phyloP scores from a whole-genome alignment of 2,888 invertebrate genomes.

The Trachelus iudaicus region DNA sequence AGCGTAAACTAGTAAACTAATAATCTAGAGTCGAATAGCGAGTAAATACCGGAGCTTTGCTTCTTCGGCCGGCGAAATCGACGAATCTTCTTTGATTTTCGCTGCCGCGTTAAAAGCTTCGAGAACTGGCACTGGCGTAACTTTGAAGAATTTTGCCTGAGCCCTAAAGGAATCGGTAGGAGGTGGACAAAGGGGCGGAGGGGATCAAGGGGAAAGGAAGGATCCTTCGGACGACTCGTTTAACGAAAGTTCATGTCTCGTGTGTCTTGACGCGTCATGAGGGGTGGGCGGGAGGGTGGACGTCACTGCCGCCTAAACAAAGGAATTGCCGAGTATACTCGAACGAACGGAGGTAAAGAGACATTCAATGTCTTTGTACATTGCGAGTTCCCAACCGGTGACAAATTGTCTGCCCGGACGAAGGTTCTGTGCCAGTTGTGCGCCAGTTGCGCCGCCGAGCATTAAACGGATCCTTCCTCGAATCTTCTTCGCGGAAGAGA shows the following conservation, averaged over 20 bases:
- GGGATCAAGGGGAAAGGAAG: not conserved
- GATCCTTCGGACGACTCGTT: not conserved
- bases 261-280: not conserved
- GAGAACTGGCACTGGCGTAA: not conserved
- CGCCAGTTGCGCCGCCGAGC: not conserved
- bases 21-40: not conserved
- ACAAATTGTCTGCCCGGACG: constrained; percentile 36
- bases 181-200: too few species aligned
- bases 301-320: constrained; percentile 41
- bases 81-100: not conserved
- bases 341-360: constrained; percentile 39
- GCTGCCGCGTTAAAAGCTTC: not conserved
- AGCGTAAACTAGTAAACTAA: not conserved
- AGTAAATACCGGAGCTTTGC: not conserved
- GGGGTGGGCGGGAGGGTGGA: constrained; percentile 9
- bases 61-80: not conserved
- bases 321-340: constrained; percentile 46
- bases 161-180: not conserved
- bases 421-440: constrained; percentile 8
- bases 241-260: not conserved
- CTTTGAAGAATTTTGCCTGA: not conserved
- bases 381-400: constrained; percentile 21
- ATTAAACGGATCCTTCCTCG: not conserved
- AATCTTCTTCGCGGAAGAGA: not conserved
- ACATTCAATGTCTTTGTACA: constrained; percentile 37